These are phyloP conservation scores for Tympanuchus pallidicinctus DNA, from an alignment of 2,113 vertebrate genomes.

Conservation along the genomic window DNA sequence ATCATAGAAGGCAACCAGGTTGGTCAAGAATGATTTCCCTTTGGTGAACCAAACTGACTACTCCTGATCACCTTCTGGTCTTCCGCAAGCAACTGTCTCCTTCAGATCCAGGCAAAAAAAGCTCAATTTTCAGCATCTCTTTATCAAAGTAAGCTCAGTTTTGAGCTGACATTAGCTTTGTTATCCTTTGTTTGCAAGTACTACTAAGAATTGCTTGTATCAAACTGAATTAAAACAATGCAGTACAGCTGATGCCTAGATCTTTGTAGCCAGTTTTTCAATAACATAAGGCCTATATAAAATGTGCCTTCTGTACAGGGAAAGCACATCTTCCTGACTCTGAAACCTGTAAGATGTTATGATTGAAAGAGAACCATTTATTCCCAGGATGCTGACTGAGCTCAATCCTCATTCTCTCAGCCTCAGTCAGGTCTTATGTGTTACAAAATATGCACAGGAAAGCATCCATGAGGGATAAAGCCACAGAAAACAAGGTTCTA, in stretches of 20 bases:
- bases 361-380: not conserved
- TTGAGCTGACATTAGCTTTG: not conserved
- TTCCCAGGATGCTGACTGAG: not conserved
- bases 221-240: not conserved
- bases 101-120: not conserved
- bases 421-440: fast-evolving
- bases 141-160: not conserved
- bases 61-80: not conserved
- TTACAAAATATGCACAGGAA: not conserved
- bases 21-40: not conserved
- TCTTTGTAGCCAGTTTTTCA: not conserved
- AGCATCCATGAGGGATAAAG: not conserved
- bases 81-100: not conserved
- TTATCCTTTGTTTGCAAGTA: not conserved
- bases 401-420: not conserved
- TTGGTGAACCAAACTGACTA: not conserved
- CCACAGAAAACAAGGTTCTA: not conserved
- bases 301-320: not conserved
- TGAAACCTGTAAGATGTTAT: not conserved
- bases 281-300: not conserved
- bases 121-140: not conserved
- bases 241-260: not conserved
- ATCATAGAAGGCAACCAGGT: not conserved
- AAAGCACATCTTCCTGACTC: not conserved
- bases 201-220: not conserved